phyloP scores from a whole-genome alignment of 1,140 invertebrate species.

The Nephotettix cincticeps region DNA sequence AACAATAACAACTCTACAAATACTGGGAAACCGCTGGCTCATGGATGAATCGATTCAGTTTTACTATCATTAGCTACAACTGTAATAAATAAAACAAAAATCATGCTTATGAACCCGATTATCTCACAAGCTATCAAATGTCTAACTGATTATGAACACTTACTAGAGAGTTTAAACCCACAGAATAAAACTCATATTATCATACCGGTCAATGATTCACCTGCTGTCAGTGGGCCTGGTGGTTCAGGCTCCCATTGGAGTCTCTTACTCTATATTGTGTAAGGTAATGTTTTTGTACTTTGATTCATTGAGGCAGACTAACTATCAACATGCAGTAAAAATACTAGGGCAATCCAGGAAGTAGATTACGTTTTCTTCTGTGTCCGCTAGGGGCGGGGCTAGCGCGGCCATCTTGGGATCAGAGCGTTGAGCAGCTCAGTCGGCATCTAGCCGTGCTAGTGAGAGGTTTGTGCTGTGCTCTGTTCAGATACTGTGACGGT shows the following conservation, averaged over 20 bases:
- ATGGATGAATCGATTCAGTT: not conserved
- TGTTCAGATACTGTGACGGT: too few relatives aligned
- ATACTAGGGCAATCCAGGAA: too few relatives aligned
- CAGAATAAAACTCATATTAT: not conserved
- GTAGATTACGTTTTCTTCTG: too few relatives aligned
- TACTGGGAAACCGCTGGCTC: not conserved
- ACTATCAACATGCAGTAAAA: not conserved
- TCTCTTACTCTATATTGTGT: not conserved
- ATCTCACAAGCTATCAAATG: not conserved
- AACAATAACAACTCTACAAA: not conserved
- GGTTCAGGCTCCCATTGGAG: not conserved
- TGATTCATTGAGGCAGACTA: not conserved
- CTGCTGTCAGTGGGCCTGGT: not conserved
- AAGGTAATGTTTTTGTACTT: not conserved
- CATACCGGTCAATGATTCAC: not conserved
- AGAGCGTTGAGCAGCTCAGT: too few relatives aligned
- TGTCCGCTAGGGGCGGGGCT: too few relatives aligned
- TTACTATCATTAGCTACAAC: not conserved
- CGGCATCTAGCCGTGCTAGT: too few relatives aligned
- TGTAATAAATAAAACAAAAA: not conserved
- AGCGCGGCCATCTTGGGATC: too few relatives aligned
- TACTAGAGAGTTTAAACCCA: not conserved
- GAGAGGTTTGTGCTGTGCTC: too few relatives aligned
- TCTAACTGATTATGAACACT: not conserved
- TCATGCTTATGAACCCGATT: too few relatives aligned